Base-by-base conservation (phyloP, 2,797 vertebrate genomes). In the Denticeps clupeoides region DNA sequence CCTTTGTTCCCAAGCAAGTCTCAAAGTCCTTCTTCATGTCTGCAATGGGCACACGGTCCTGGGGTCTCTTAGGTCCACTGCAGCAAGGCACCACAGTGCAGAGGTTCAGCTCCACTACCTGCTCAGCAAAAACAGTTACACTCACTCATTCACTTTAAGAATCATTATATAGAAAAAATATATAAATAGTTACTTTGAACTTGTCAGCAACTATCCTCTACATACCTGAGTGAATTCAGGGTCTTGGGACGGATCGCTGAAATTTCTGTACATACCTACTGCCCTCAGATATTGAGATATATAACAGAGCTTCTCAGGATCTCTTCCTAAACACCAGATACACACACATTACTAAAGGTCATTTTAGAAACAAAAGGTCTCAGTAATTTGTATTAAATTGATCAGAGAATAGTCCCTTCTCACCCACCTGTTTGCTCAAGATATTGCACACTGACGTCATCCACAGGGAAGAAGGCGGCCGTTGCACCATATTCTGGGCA, bases 401-500 rank as follows among this genome's bases (percentile, higher is more conserved):
- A n/a, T n/a, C n/a, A n/a, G n/a, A n/a, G n/a, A n/a, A n/a, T n/a
- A n/a, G n/a, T n/a, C n/a, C n/a, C n/a, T n/a, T n/a, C n/a, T n/a
- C n/a, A n/a, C n/a, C 13, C 33, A 96, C 95, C 95, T 0, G 93
- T 99, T 73, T 98, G 95, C 16, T 83, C 52, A 2, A 99, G 82
- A 70, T 99, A 99, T 16, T 79, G 81, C 23, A 98, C 68, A 67
- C 93, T 95, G 67, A 93, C 64, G 11, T 85, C 53, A 58, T 99
- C 95, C 31, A 97, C 91, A 0, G 95, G 93, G 67, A 99, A 99
- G 69, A 89, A 99, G 1, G 89, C 93, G 1, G 91, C 92, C 0
- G 93, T 97, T 23, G 93, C 94, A 16, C 95, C 95, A 0, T 97
- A 99, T 58, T 99, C 95, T 0, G 95, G 95, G 60, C 95, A 99